Conservation (phyloP, 2,888 invertebrate genomes). For the Xiphydria camelus region DNA sequence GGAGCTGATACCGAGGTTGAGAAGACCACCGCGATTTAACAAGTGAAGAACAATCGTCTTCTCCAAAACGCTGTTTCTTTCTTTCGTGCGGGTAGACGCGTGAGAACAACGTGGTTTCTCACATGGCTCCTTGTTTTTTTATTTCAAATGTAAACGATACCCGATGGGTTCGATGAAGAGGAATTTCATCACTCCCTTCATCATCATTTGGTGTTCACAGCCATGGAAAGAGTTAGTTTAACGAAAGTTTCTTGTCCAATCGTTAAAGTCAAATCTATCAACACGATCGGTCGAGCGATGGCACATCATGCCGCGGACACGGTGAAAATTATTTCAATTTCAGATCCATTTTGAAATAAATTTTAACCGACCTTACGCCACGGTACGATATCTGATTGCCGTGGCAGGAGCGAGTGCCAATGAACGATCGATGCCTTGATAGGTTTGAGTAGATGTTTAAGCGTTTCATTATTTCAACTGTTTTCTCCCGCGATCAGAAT, state of each 20-base stretch:
- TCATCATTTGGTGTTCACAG: too few relatives aligned
- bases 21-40: constrained; percentile 42
- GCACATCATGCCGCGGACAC: constrained; percentile 5
- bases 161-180: too few relatives aligned
- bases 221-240: too few relatives aligned
- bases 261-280: not conserved
- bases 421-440: constrained; percentile 16
- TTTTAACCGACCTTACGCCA: too few relatives aligned
- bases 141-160: too few relatives aligned
- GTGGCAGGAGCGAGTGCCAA: constrained; percentile 3
- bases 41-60: constrained; percentile 35
- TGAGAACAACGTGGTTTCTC: not conserved
- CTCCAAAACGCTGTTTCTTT: not conserved
- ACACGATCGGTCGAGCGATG: constrained; percentile 1
- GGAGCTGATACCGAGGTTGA: constrained; percentile 42
- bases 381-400: constrained; percentile 24
- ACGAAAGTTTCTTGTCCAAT: not conserved
- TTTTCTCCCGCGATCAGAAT: too few relatives aligned
- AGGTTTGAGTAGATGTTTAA: too few relatives aligned
- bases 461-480: too few relatives aligned
- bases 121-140: not conserved
- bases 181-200: too few relatives aligned
- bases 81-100: not conserved
- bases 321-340: constrained; percentile 56
- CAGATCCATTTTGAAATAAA: constrained; percentile 57